Conservation (phyloP, 2,888 invertebrate genomes). For the Nemapogon koenigi region DNA sequence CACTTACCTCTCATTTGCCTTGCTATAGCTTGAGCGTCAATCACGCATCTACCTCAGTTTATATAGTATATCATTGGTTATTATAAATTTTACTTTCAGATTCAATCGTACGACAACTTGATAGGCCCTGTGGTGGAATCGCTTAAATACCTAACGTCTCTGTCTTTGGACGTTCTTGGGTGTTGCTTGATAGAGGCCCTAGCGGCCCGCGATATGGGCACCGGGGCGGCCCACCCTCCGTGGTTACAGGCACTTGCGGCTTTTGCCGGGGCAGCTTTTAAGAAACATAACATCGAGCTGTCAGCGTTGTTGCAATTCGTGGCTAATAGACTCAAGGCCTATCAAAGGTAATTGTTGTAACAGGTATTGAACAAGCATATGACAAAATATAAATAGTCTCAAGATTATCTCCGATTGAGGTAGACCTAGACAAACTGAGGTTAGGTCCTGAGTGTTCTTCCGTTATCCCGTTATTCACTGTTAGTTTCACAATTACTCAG, state of each 20-base stretch:
- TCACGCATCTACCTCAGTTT: too few relatives aligned
- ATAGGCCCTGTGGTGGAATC: conserved; percentile 98
- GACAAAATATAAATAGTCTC: too few relatives aligned
- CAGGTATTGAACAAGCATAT: too few relatives aligned
- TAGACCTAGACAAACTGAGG: too few relatives aligned
- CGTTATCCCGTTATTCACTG: too few relatives aligned
- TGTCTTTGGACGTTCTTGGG: conserved; percentile 95
- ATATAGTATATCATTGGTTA: too few relatives aligned
- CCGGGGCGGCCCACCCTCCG: conserved; percentile 87
- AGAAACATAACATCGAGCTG: conserved; percentile 96
- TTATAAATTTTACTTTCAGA: conserved; percentile 65
- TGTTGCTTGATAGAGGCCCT: conserved; percentile 95
- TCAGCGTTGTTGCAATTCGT: conserved; percentile 96
- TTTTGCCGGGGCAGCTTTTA: conserved; percentile 95
- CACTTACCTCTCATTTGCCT: too few relatives aligned
- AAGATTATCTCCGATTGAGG: too few relatives aligned
- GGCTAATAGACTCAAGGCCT: conserved; percentile 94
- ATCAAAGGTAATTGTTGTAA: conserved; percentile 76
- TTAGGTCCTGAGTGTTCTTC: too few relatives aligned
- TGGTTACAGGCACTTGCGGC: conserved; percentile 95
- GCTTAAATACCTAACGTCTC: conserved; percentile 90
- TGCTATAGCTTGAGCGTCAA: too few relatives aligned
- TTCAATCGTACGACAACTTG: conserved; percentile 93
- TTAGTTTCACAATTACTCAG: too few relatives aligned
- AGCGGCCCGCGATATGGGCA: conserved; percentile 71